Evolutionary conservation across 2,888 invertebrate genomes (phyloP).

Genomic region (Erebia ligea): DNA sequence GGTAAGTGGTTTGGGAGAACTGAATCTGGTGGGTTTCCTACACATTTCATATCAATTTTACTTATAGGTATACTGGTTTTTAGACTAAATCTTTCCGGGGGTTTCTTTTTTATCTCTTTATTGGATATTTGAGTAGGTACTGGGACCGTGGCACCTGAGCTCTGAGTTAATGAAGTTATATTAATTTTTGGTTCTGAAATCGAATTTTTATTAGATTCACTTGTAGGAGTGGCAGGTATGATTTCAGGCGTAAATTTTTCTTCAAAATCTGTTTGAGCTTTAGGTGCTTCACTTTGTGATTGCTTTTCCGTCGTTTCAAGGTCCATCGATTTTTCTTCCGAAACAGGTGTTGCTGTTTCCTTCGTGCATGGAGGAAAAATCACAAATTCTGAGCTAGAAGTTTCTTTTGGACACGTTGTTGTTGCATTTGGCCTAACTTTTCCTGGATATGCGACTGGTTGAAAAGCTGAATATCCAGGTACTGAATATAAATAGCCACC

Average conservation of each 20-base stretch:
- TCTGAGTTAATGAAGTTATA: conserved; percentile 63
- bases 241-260: conserved; percentile 70
- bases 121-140: conserved; percentile 49
- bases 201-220: conserved; percentile 49
- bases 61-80: conserved; percentile 80
- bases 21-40: conserved; percentile 56
- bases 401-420: conserved; percentile 49
- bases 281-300: conserved; percentile 42
- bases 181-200: conserved; percentile 62
- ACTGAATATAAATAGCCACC: conserved; percentile 71
- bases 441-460: conserved; percentile 65
- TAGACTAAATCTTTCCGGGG: conserved; percentile 68
- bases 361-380: conserved; percentile 47
- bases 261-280: conserved; percentile 67
- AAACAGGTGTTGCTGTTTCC: conserved; percentile 41
- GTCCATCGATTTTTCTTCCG: conserved; percentile 45
- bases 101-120: conserved; percentile 65
- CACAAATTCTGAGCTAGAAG: conserved; percentile 50
- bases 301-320: conserved; percentile 42
- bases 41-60: conserved; percentile 76
- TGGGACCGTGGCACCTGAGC: conserved; percentile 62
- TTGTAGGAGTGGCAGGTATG: conserved; percentile 51
- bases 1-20: conserved; percentile 48
- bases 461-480: conserved; percentile 77
- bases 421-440: conserved; percentile 52